These are phyloP conservation scores for Eucera pruinosa DNA, from an alignment of 2,888 invertebrate genomes.

Conservation along the genomic window DNA sequence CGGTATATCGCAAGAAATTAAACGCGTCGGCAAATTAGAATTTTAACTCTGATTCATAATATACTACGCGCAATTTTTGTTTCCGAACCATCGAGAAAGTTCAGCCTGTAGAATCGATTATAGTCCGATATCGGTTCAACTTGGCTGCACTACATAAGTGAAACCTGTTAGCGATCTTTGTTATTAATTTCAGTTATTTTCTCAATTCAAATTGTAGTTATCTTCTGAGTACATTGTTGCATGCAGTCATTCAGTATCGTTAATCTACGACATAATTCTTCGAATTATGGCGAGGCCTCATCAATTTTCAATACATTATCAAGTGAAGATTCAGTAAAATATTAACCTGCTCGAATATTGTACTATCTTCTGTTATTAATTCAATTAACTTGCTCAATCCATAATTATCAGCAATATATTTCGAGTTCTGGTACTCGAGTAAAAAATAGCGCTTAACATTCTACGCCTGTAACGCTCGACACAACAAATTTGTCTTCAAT, in stretches of 20 bases:
- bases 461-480: constrained; percentile 14
- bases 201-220: constrained; percentile 28
- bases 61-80: not conserved
- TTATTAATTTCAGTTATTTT: constrained; percentile 45
- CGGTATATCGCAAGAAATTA: not conserved
- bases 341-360: not conserved
- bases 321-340: not conserved
- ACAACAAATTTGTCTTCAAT: constrained; percentile 26
- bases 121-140: constrained; percentile 24
- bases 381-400: constrained; percentile 23
- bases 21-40: constrained; percentile 14
- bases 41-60: constrained; percentile 21
- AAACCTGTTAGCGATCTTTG: constrained; percentile 19
- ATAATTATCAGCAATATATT: constrained; percentile 24
- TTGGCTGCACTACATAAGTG: constrained; percentile 10
- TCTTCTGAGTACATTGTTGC: constrained; percentile 7
- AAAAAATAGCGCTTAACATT: constrained; percentile 1
- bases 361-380: constrained; percentile 11
- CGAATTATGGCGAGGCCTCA: not conserved
- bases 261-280: not conserved
- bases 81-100: constrained; percentile 34
- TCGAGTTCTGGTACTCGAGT: not conserved
- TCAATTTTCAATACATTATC: not conserved
- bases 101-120: constrained; percentile 17
- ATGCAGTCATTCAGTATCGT: not conserved